Percentiles rank a stretch among this genome's conserved stretches.
These are phyloP conservation scores for Triops longicaudatus DNA, from an alignment of 1,140 invertebrate genomes.

Conservation along the genomic window DNA sequence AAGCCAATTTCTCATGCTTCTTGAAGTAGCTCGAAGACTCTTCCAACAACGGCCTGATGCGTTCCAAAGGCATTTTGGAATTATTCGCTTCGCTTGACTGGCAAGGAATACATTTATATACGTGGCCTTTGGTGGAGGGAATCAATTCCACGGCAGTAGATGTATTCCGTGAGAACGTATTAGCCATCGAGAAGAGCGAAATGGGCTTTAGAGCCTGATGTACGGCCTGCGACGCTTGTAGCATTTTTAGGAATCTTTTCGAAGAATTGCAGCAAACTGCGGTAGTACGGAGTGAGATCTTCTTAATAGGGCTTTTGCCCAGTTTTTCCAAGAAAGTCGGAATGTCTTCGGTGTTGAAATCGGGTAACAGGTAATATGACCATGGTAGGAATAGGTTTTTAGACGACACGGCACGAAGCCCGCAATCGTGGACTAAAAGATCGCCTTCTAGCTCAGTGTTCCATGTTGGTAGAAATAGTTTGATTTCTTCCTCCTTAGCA, in stretches of 20 bases:
- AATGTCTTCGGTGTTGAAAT: slow-evolving; percentile 19
- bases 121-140: neutral
- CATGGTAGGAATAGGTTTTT: neutral
- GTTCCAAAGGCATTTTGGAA: neutral
- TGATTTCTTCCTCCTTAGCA: neutral
- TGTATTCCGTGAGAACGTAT: neutral
- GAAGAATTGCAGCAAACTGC: slow-evolving; percentile 13
- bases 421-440: neutral
- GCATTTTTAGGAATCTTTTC: neutral
- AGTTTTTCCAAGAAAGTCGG: neutral
- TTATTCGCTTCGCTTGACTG: neutral
- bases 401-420: neutral
- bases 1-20: neutral
- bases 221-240: neutral
- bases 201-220: neutral
- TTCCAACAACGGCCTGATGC: neutral
- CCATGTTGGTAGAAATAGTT: neutral
- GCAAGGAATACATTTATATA: neutral
- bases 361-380: neutral
- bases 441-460: slow-evolving; percentile 17
- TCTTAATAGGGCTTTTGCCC: neutral
- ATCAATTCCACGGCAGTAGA: neutral
- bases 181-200: neutral
- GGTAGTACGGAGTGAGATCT: neutral
- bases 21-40: neutral